A percentile compares a stretch with the other conserved stretches of the same genome.
phyloP scores from a whole-genome alignment of 2,888 invertebrate species.

The Crossocerus cetratus region DNA sequence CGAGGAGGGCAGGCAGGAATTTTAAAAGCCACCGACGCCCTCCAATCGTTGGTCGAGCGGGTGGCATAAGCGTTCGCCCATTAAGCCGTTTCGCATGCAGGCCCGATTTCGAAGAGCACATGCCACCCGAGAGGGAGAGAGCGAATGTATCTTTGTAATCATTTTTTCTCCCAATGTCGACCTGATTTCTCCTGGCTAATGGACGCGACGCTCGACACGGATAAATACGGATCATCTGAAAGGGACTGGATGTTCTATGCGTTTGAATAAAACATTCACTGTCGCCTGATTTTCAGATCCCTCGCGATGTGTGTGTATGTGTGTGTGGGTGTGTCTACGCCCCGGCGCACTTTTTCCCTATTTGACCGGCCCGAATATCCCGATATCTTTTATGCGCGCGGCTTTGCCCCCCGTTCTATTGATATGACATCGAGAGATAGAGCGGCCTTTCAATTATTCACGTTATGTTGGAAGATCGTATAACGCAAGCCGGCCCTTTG shows the following conservation, averaged over 20 bases:
- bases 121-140: background rate
- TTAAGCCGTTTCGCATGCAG: slow-evolving; percentile 23
- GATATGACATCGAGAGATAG: too few relatives aligned
- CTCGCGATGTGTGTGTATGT: too few relatives aligned
- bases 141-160: background rate
- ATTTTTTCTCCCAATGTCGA: background rate
- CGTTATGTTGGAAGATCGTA: too few relatives aligned
- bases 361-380: too few relatives aligned
- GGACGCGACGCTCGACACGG: slow-evolving; percentile 16
- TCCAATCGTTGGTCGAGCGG: slow-evolving; percentile 20
- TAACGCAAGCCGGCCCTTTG: too few relatives aligned
- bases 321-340: too few relatives aligned
- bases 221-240: background rate
- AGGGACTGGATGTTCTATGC: slow-evolving; percentile 1
- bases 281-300: background rate
- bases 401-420: too few relatives aligned
- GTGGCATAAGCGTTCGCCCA: slow-evolving; percentile 20
- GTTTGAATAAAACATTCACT: slow-evolving; percentile 9
- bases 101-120: background rate
- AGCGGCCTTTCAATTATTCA: too few relatives aligned
- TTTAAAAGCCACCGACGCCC: slow-evolving; percentile 28
- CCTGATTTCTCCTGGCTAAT: slow-evolving; percentile 26
- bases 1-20: slow-evolving; percentile 18
- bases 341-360: too few relatives aligned
- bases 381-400: too few relatives aligned